A percentile compares a stretch with the other conserved stretches of the same genome.
phyloP scores from a whole-genome alignment of 2,797 vertebrate species.

The Onychomys leucogaster region DNA sequence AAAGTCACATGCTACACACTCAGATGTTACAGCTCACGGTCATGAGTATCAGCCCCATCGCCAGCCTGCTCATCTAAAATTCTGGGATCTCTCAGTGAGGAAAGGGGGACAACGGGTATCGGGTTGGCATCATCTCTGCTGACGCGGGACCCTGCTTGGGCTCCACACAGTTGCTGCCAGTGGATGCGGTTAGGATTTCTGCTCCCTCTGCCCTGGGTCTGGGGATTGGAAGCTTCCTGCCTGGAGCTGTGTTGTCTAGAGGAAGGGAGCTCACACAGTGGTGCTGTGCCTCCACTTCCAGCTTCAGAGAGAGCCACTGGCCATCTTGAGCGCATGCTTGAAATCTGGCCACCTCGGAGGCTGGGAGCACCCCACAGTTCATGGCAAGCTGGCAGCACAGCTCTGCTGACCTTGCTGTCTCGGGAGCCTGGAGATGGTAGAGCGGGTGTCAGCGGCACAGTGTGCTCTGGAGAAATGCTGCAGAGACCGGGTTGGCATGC shows the following conservation, averaged over 20 bases:
- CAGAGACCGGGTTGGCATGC: fast-evolving
- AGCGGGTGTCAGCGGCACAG: neutral
- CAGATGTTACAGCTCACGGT: neutral
- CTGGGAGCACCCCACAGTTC: neutral
- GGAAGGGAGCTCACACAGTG: neutral
- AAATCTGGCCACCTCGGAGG: neutral
- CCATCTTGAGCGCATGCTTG: too few relatives aligned
- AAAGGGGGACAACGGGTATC: neutral
- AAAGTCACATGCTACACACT: too few relatives aligned
- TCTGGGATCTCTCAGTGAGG: neutral
- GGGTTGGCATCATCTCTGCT: neutral
- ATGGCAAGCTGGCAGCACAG: neutral
- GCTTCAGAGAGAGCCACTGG: neutral
- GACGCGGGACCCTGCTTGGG: neutral
- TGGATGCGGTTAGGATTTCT: neutral
- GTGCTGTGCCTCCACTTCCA: neutral
- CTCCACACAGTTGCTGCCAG: neutral
- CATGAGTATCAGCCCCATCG: neutral
- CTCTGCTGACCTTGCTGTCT: neutral
- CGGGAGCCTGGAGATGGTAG: fast-evolving
- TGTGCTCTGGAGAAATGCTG: neutral
- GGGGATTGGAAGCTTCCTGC: neutral
- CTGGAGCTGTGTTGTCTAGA: neutral
- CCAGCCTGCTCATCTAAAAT: neutral
- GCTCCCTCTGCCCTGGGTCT: neutral